phyloP scores from a whole-genome alignment of 2,888 invertebrate genomes.

The Alloscopus bannaensis region DNA sequence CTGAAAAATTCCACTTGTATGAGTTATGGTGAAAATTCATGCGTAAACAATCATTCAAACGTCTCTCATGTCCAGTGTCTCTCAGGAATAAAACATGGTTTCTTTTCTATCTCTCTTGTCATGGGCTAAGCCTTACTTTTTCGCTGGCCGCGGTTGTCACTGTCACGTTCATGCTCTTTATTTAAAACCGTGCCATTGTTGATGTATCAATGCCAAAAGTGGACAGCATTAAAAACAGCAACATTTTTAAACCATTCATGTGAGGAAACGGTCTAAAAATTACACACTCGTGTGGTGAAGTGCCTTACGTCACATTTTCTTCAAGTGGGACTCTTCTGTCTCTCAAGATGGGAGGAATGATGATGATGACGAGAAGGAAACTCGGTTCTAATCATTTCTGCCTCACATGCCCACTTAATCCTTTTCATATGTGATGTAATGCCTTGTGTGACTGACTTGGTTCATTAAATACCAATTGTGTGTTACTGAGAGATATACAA shows the following conservation, averaged over 20 bases:
- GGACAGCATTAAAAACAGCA: conserved; percentile 9
- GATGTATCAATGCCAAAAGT: conserved; percentile 34
- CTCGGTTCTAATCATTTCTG: neutral
- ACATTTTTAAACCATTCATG: neutral
- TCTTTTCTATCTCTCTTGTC: no score
- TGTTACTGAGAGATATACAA: conserved; percentile 16
- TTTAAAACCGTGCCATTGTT: conserved; percentile 10
- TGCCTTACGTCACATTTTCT: conserved; percentile 25
- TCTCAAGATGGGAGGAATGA: neutral
- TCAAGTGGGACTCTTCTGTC: neutral
- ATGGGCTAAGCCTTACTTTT: neutral
- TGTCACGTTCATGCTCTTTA: conserved; percentile 11
- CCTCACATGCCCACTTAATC: neutral
- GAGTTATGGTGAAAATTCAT: neutral
- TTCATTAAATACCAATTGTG: conserved; percentile 62
- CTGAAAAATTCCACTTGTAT: neutral
- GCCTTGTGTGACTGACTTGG: conserved; percentile 41
- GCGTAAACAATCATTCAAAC: conserved; percentile 16
- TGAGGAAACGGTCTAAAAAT: no score
- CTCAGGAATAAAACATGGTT: no score
- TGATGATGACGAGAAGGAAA: neutral
- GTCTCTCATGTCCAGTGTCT: no score
- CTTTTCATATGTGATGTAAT: conserved; percentile 6
- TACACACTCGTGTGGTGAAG: neutral
- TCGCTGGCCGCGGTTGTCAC: neutral